These are phyloP conservation scores for Ginglymostoma cirratum DNA, from an alignment of 2,113 vertebrate genomes.

Conservation along the genomic window DNA sequence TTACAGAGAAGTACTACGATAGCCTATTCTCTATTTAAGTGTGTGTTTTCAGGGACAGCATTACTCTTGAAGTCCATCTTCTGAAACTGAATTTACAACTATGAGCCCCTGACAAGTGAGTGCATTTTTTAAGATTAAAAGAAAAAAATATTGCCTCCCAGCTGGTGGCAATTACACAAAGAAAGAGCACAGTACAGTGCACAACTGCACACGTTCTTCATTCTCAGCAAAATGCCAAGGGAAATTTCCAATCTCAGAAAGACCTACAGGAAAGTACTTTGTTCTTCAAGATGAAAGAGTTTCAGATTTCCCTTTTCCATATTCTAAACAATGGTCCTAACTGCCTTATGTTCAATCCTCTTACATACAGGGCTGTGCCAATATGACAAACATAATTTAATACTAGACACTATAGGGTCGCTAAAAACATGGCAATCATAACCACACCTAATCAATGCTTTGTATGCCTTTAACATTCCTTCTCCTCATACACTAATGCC, in stretches of 20 bases:
- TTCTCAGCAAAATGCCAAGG: not conserved
- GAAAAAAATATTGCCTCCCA: not conserved
- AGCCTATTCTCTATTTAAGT: not conserved
- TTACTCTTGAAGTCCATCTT: not conserved
- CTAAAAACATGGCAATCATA: not conserved
- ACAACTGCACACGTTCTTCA: not conserved
- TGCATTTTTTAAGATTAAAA: not conserved
- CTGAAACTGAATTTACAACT: not conserved
- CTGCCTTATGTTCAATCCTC: not conserved
- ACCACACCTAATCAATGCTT: not conserved
- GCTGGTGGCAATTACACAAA: not conserved
- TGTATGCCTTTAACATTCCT: not conserved
- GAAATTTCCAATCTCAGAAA: not conserved
- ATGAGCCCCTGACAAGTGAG: not conserved
- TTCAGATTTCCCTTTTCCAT: not conserved
- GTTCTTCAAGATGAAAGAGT: not conserved
- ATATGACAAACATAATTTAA: not conserved
- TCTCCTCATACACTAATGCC: not conserved
- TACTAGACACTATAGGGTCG: not conserved
- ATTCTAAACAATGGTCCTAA: not conserved
- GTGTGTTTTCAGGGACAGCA: not conserved
- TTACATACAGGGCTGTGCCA: not conserved
- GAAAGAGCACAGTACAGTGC: not conserved
- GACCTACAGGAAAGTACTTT: not conserved
- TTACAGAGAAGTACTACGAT: not conserved